Base-by-base conservation (phyloP, 2,113 vertebrate species). In the Apeltes quadracus region DNA sequence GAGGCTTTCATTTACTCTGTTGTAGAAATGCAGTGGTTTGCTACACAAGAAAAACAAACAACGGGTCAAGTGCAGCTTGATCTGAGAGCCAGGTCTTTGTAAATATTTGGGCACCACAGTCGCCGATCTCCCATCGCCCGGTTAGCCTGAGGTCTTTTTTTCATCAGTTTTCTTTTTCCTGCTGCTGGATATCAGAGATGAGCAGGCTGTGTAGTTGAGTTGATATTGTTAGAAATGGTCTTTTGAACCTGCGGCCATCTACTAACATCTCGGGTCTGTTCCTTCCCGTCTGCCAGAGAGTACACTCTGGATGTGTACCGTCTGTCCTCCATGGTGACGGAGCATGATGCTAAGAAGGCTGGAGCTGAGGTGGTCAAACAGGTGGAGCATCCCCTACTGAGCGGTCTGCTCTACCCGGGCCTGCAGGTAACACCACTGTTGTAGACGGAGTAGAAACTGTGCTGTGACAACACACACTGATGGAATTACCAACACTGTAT, bases 351-450 rank as follows among this genome's bases (percentile, higher is more conserved):
- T 1, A 99, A 99, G 93, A 99, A 99, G 85, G 98, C 98, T 0
- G 98, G 98, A 18, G 97, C 98, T 0, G 98, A 99, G 88, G 98
- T 99, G 7, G 98, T 99, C 23, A 99, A 99, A 88, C 97, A 99
- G 84, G 96, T 99, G 90, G 97, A 99, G 61, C 96, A 99, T 63
- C 96, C 98, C 0, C 84, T 99, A 82, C 93, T 99, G 67, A 99
- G 98, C 8, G 98, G 98, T 7, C 94, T 99, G 46, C 95, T 99
- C n/a, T 99, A 99, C 87, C 98, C 98, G 0, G 96, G 96, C 83
- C 90, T 99, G 29, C 98, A 99, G 97, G 98, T 98, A 88, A 68
- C 12, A 32, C 14, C 11, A 4, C 23, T 22, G 58, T 15, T 27
- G 16, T 20, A 13, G 20, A 27, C 39, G 22, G 18, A 59, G 29